These are phyloP conservation scores for Eulemur albifrons DNA, from an alignment of 2,797 vertebrate species.

Conservation along the genomic window DNA sequence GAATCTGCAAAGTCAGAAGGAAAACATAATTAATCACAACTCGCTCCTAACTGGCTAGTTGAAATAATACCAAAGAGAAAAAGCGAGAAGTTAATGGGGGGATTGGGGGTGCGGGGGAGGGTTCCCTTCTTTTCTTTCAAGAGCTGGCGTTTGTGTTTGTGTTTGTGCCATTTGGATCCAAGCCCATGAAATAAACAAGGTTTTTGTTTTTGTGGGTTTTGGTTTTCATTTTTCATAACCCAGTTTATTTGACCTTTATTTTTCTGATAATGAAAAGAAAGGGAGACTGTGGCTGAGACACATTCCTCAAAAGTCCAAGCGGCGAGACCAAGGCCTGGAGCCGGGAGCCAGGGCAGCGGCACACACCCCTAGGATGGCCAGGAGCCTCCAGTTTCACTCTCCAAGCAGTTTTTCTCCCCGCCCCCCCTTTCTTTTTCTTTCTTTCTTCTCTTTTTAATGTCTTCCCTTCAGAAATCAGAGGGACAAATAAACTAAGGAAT, in stretches of 20 bases:
- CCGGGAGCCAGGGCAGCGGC: background rate
- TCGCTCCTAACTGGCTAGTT: slow-evolving; percentile 29
- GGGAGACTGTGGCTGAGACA: slow-evolving; percentile 41
- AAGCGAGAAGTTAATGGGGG: background rate
- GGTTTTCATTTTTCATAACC: slow-evolving; percentile 68
- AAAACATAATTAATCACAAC: slow-evolving; percentile 65
- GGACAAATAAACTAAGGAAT: background rate
- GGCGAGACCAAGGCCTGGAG: background rate
- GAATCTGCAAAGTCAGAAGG: slow-evolving; percentile 68
- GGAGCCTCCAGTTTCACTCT: background rate
- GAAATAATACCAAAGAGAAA: slow-evolving; percentile 61
- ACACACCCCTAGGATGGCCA: background rate
- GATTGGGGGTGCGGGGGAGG: too few species aligned
- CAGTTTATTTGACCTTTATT: slow-evolving; percentile 64
- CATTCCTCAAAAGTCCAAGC: slow-evolving; percentile 32
- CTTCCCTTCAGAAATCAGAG: slow-evolving; percentile 25
- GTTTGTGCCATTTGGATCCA: slow-evolving; percentile 50
- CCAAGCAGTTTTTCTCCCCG: background rate
- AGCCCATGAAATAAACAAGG: background rate
- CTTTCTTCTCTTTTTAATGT: background rate
- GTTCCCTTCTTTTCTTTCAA: slow-evolving; percentile 17
- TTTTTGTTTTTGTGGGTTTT: slow-evolving; percentile 54
- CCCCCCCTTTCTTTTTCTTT: background rate
- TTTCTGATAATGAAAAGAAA: slow-evolving; percentile 53
- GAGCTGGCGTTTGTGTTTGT: background rate